These are phyloP conservation scores for Palythoa grandiflora DNA, from an alignment of 92 coral and sea anemone species.

Conservation along the genomic window DNA sequence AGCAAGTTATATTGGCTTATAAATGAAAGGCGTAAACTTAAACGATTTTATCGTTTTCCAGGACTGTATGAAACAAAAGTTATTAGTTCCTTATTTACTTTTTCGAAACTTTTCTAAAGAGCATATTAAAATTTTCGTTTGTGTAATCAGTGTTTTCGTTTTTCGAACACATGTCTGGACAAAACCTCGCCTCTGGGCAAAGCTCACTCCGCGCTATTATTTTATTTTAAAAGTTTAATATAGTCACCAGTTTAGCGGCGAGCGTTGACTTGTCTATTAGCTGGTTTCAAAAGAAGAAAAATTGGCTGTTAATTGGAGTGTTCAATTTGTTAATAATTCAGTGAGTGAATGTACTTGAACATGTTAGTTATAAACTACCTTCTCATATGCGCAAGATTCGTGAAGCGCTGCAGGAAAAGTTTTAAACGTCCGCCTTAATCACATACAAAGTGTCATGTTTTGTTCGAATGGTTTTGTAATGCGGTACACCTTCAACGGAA, in stretches of 20 bases:
- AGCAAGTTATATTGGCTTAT: neutral
- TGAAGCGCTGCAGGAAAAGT: neutral
- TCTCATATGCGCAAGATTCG: too few relatives aligned
- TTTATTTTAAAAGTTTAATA: neutral
- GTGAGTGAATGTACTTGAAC: neutral
- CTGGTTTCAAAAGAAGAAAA: neutral
- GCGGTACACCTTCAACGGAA: constrained; percentile 28
- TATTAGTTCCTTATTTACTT: neutral
- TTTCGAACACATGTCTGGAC: constrained; percentile 20
- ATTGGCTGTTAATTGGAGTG: neutral
- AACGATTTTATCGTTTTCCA: neutral
- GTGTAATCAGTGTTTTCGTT: neutral
- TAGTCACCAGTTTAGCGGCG: neutral
- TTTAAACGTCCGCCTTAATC: constrained; percentile 54
- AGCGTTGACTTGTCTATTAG: neutral
- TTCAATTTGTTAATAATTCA: neutral
- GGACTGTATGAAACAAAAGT: neutral
- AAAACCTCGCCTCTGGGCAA: constrained; percentile 16
- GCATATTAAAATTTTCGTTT: neutral
- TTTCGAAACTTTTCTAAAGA: neutral
- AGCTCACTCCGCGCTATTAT: neutral
- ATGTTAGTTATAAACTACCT: neutral
- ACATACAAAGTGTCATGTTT: constrained; percentile 59
- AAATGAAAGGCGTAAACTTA: neutral
- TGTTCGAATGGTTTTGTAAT: constrained; percentile 60